These are phyloP conservation scores for Loriculus beryllinus DNA, from an alignment of 2,797 vertebrate genomes.

Conservation along the genomic window DNA sequence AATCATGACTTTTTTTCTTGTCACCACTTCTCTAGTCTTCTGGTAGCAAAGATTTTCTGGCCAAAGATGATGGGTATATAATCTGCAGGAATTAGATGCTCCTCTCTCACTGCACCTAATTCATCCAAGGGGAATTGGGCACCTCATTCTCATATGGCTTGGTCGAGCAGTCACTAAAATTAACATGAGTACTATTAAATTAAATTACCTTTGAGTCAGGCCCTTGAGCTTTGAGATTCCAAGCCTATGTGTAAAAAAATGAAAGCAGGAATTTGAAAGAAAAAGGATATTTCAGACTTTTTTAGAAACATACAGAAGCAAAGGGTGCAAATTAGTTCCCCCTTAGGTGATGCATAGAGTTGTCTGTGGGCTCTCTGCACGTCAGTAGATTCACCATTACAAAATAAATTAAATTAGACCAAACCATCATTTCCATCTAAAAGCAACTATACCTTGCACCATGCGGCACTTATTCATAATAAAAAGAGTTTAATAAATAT, in stretches of 20 bases:
- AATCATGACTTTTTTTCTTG: not conserved
- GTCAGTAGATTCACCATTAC: not conserved
- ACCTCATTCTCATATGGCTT: slow-evolving; percentile 48
- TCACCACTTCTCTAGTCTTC: not conserved
- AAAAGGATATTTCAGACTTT: not conserved
- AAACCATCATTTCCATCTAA: slow-evolving; percentile 38
- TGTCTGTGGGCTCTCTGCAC: slow-evolving; percentile 41
- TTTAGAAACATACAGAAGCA: slow-evolving; percentile 49
- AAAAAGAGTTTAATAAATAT: slow-evolving; percentile 49
- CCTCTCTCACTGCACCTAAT: slow-evolving; percentile 54
- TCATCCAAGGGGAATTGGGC: not conserved
- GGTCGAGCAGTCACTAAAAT: not conserved
- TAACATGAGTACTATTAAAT: not conserved
- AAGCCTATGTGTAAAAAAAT: slow-evolving; percentile 37
- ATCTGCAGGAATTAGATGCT: slow-evolving; percentile 33
- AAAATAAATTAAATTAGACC: slow-evolving; percentile 39
- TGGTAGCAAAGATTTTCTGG: not conserved
- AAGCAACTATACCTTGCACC: slow-evolving; percentile 60
- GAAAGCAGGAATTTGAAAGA: slow-evolving; percentile 9
- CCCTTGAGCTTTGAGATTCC: slow-evolving; percentile 28
- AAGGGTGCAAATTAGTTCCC: slow-evolving; percentile 18
- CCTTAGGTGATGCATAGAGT: slow-evolving; percentile 48
- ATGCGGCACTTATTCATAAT: slow-evolving; percentile 39
- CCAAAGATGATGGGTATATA: not conserved
- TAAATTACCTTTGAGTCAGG: slow-evolving; percentile 6